Evolutionary conservation across 2,888 invertebrate genomes (phyloP).

Genomic region (Ochropleura leucogaster): DNA sequence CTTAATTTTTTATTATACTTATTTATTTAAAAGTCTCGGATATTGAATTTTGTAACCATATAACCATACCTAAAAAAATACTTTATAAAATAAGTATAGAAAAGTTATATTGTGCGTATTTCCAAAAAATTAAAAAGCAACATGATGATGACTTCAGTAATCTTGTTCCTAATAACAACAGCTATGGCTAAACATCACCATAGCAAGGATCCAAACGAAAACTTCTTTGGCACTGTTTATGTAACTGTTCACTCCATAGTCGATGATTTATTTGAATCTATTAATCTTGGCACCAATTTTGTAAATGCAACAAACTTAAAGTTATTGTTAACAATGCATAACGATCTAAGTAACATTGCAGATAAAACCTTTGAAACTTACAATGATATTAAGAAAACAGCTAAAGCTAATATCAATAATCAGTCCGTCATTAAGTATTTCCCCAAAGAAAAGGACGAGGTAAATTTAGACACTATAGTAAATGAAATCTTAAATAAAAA

Average conservation of each 20-base stretch:
- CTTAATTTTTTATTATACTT: neutral
- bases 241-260: conserved; percentile 55
- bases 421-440: neutral
- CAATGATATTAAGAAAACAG: conserved; percentile 55
- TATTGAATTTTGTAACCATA: neutral
- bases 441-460: conserved; percentile 18
- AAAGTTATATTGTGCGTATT: neutral
- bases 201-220: conserved; percentile 35
- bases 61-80: neutral
- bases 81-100: neutral
- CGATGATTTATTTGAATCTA: conserved; percentile 67
- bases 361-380: conserved; percentile 60
- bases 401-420: conserved; percentile 9
- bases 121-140: neutral
- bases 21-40: neutral
- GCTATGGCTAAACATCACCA: conserved; percentile 50
- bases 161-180: conserved; percentile 30
- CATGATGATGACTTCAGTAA: conserved; percentile 17
- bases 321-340: conserved; percentile 66
- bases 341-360: conserved; percentile 65
- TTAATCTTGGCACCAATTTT: conserved; percentile 64
- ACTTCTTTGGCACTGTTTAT: conserved; percentile 61
- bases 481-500: conserved; percentile 54
- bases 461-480: conserved; percentile 46
- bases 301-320: conserved; percentile 51